These are phyloP conservation scores for Melanchra persicariae DNA, from an alignment of 2,888 invertebrate genomes.

Conservation along the genomic window DNA sequence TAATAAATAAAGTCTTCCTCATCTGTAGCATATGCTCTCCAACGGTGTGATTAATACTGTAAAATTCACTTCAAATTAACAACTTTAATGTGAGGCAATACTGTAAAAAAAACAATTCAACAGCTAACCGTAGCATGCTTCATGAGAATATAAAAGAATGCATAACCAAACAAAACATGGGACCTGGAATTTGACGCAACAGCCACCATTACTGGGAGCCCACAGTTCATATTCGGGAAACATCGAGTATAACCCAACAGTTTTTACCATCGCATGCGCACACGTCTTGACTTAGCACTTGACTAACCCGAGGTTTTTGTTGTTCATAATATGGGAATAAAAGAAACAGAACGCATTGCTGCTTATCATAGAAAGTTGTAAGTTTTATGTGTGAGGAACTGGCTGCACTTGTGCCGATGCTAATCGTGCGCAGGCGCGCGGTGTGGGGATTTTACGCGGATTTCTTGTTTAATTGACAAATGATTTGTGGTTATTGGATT, in stretches of 20 bases:
- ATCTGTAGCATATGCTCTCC: no score
- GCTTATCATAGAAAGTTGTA: constrained; percentile 57
- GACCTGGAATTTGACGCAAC: neutral
- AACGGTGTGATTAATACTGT: no score
- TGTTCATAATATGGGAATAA: constrained; percentile 6
- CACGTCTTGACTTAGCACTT: neutral
- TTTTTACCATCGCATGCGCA: neutral
- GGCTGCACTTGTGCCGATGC: constrained; percentile 28
- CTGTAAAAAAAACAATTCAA: no score
- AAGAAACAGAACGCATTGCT: constrained; percentile 35
- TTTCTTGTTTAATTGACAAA: constrained; percentile 35
- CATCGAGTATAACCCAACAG: neutral
- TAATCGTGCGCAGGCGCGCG: constrained; percentile 19
- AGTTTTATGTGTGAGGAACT: constrained; percentile 47
- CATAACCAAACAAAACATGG: neutral
- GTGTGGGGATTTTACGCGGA: constrained; percentile 56
- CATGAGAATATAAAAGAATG: no score
- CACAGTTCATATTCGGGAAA: neutral
- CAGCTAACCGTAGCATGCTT: no score
- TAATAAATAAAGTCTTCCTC: no score
- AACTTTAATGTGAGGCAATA: no score
- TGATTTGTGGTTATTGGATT: constrained; percentile 5
- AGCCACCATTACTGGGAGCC: neutral
- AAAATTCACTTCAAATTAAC: no score
- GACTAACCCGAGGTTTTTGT: constrained; percentile 26